phyloP scores from a whole-genome alignment of 2,888 invertebrate genomes.

The Trypoxylon attenuatum region DNA sequence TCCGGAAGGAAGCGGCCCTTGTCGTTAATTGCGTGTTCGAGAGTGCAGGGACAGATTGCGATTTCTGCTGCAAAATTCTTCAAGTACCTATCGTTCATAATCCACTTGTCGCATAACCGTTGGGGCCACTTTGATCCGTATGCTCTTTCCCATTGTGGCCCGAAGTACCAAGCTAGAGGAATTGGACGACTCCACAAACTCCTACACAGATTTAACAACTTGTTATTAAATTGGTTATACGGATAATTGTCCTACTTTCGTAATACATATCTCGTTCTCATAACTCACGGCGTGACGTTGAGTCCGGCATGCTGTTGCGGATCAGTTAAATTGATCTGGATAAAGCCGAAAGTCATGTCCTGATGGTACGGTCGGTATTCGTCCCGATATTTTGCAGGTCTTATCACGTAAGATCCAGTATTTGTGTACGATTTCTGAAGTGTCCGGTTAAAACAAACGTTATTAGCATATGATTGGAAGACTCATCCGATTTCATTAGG shows the following conservation, averaged over 20 bases:
- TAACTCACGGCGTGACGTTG: conserved; percentile 84
- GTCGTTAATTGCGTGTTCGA: conserved; percentile 93
- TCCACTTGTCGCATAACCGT: conserved; percentile 92
- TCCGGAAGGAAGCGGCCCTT: conserved; percentile 95
- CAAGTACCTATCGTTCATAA: conserved; percentile 85
- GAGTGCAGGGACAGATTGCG: conserved; percentile 92
- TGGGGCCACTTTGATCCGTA: conserved; percentile 90
- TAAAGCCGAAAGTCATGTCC: conserved; percentile 90
- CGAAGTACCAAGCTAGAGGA: conserved; percentile 95
- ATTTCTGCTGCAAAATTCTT: conserved; percentile 91
- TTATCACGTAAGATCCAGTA: conserved; percentile 83
- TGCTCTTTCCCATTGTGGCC: conserved; percentile 88
- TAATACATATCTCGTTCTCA: background rate
- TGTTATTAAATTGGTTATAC: background rate
- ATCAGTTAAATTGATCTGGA: conserved; percentile 90
- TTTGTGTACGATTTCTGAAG: conserved; percentile 79
- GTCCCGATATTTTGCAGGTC: conserved; percentile 83
- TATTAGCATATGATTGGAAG: too few species aligned
- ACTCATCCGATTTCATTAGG: too few species aligned
- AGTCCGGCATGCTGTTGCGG: conserved; percentile 81
- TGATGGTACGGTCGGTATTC: conserved; percentile 82
- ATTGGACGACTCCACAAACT: conserved; percentile 94
- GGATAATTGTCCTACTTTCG: too few species aligned
- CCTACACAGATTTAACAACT: conserved; percentile 63
- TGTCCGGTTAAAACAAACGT: conserved; percentile 65